Conservation (phyloP, 1,140 invertebrate genomes). For the Drosophila parvula region DNA sequence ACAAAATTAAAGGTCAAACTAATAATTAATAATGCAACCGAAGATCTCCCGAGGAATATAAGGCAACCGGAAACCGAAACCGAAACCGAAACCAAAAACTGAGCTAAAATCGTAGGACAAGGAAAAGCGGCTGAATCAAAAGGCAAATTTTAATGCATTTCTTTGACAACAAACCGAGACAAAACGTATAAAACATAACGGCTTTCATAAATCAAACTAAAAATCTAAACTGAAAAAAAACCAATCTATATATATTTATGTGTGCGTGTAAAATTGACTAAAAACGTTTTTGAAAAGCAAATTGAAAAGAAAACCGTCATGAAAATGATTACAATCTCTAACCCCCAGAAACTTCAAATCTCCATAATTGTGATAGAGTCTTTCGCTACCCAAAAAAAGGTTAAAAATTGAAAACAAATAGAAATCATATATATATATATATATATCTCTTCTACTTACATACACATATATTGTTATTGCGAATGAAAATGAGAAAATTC, state of each 20-base stretch:
- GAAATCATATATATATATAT: constrained; percentile 13
- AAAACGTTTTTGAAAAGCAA: constrained; percentile 29
- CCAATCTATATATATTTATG: constrained; percentile 23
- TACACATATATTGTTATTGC: constrained; percentile 29
- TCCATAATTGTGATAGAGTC: constrained; percentile 74
- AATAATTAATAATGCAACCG: constrained; percentile 24
- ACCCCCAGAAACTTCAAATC: constrained; percentile 52
- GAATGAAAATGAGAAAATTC: constrained; percentile 16
- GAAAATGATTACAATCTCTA: constrained; percentile 57
- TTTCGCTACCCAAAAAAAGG: constrained; percentile 56
- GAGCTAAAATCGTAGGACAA: background rate
- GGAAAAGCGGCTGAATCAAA: constrained; percentile 71
- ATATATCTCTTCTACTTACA: constrained; percentile 20
- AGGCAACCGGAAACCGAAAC: constrained; percentile 23
- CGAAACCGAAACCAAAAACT: constrained; percentile 15
- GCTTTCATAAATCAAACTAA: constrained; percentile 40
- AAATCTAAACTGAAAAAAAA: constrained; percentile 19
- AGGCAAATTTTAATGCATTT: constrained; percentile 71
- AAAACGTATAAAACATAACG: constrained; percentile 24
- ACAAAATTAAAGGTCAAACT: constrained; percentile 36
- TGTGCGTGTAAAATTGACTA: constrained; percentile 46
- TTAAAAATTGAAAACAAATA: constrained; percentile 24
- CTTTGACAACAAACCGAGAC: constrained; percentile 38
- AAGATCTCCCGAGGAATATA: constrained; percentile 30
- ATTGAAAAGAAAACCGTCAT: constrained; percentile 41